These are phyloP conservation scores for Sesia bembeciformis DNA, from an alignment of 2,888 invertebrate species.

Conservation along the genomic window DNA sequence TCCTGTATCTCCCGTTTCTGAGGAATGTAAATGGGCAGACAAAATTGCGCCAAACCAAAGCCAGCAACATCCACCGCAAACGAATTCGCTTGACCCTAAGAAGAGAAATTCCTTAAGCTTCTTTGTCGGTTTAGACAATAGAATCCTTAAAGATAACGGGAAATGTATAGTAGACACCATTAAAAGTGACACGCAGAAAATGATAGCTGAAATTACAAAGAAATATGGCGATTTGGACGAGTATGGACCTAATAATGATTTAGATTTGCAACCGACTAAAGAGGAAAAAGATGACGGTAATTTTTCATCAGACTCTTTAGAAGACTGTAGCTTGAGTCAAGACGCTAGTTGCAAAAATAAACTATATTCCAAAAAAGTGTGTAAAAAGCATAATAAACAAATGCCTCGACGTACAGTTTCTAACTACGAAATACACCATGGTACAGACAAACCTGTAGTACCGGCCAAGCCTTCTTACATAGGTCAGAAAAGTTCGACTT, in stretches of 20 bases:
- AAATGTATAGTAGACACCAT: conserved; percentile 77
- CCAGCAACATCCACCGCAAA: conserved; percentile 26
- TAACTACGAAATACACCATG: conserved; percentile 82
- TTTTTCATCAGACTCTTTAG: conserved; percentile 86
- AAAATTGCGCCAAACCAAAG: conserved; percentile 43
- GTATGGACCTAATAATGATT: conserved; percentile 38
- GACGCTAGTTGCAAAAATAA: conserved; percentile 68
- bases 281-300: conserved; percentile 77
- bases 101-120: conserved; percentile 78
- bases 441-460: conserved; percentile 53
- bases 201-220: conserved; percentile 78
- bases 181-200: conserved; percentile 77
- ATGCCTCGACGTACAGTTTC: conserved; percentile 81
- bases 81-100: conserved; percentile 58
- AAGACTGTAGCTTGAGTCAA: conserved; percentile 78
- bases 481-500: conserved; percentile 60
- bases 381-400: conserved; percentile 62
- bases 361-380: conserved; percentile 65
- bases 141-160: conserved; percentile 54
- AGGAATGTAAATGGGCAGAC: conserved; percentile 81
- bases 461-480: conserved; percentile 52
- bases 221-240: conserved; percentile 78
- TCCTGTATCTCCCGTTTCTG: conserved; percentile 87
- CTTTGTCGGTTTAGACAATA: conserved; percentile 76
- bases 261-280: conserved; percentile 52